Conservation (phyloP, 2,888 invertebrate species). For the Tridacna gigas region DNA sequence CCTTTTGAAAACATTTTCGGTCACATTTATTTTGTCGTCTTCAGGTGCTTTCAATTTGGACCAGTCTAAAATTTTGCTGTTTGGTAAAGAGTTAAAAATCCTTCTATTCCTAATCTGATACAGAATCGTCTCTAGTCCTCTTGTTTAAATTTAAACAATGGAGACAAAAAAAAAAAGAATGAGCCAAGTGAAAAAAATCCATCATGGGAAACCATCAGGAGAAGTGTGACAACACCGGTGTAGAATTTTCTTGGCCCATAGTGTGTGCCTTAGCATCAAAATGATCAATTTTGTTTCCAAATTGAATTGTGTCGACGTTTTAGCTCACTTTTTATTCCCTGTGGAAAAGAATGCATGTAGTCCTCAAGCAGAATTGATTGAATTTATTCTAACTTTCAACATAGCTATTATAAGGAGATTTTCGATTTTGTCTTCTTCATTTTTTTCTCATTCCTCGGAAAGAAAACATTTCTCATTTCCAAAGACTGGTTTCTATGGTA, state of each 20-base stretch:
- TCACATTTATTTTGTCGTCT: too few relatives aligned
- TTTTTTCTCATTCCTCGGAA: conserved; percentile 48
- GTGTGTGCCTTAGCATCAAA: conserved; percentile 52
- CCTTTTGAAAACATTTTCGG: too few relatives aligned
- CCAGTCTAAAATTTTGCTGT: too few relatives aligned
- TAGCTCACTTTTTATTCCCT: conserved; percentile 63
- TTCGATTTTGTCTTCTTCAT: conserved; percentile 57
- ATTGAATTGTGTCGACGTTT: conserved; percentile 66
- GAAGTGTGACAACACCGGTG: conserved; percentile 19
- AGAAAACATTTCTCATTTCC: conserved; percentile 64
- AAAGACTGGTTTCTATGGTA: conserved; percentile 56
- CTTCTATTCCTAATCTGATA: too few relatives aligned
- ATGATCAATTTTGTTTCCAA: conserved; percentile 65
- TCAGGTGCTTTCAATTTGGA: too few relatives aligned
- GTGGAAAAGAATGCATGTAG: conserved; percentile 58
- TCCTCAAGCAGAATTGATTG: conserved; percentile 61
- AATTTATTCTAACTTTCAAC: conserved; percentile 68
- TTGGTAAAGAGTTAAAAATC: too few relatives aligned
- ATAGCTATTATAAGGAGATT: conserved; percentile 62
- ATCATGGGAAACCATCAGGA: not conserved
- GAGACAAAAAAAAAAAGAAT: not conserved
- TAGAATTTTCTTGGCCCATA: conserved; percentile 15
- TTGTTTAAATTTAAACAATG: not conserved
- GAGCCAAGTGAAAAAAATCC: not conserved
- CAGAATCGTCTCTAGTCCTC: too few relatives aligned